phyloP scores from a whole-genome alignment of 2,888 invertebrate species.

The Lasioglossum malachurum region DNA sequence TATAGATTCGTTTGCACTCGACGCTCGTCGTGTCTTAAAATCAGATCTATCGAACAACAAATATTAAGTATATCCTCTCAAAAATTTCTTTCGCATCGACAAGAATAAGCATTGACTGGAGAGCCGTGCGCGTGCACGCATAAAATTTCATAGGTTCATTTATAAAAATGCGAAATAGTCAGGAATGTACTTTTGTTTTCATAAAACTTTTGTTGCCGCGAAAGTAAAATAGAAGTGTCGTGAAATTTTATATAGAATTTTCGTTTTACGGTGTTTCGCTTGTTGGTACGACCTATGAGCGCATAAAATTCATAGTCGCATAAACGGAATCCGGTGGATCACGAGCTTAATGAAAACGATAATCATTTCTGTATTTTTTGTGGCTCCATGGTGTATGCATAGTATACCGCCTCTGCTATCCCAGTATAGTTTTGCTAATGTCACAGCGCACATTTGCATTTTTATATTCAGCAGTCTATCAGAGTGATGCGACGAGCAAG shows the following conservation, averaged over 20 bases:
- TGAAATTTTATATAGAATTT: conserved; percentile 5
- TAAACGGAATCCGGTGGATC: neutral
- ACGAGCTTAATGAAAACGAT: neutral
- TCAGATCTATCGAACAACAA: neutral
- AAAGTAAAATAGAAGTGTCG: neutral
- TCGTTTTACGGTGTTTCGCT: neutral
- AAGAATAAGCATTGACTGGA: neutral
- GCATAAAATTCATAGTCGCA: neutral
- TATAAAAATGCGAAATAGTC: neutral
- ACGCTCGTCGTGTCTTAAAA: neutral
- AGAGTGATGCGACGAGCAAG: neutral
- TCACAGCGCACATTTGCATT: neutral
- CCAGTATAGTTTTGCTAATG: neutral
- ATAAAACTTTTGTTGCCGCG: neutral
- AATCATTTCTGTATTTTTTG: neutral
- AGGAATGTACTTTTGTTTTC: neutral
- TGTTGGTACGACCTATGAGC: neutral
- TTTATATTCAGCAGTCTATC: neutral
- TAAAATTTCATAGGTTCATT: neutral
- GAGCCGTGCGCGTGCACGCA: neutral
- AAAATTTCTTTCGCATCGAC: neutral
- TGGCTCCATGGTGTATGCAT: neutral
- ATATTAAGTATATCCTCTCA: neutral
- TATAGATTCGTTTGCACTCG: neutral
- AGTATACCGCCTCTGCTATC: neutral